phyloP scores from a whole-genome alignment of 2,113 vertebrate genomes.

The Zosterops japonicus region DNA sequence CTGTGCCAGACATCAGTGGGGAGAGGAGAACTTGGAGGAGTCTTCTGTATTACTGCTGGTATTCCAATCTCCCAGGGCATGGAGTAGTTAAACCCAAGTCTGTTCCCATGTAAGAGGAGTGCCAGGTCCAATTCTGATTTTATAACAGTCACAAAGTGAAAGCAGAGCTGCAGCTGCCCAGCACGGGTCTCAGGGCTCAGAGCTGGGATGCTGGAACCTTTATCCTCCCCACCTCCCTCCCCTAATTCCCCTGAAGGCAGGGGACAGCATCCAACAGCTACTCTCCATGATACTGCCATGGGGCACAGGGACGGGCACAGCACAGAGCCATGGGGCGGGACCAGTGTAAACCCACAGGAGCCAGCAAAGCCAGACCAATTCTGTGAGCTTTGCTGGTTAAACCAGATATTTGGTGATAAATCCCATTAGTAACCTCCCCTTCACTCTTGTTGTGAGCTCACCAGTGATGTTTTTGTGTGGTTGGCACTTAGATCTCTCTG shows the following conservation, averaged over 20 bases:
- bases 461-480: neutral
- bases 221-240: rapidly evolving
- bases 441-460: neutral
- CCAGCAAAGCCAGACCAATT: neutral
- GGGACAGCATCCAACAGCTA: rapidly evolving
- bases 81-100: neutral
- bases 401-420: neutral
- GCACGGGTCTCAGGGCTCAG: neutral
- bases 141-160: neutral
- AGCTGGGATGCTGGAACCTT: neutral
- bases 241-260: neutral
- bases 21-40: rapidly evolving
- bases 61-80: neutral
- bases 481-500: neutral
- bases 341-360: neutral
- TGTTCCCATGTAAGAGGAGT: neutral
- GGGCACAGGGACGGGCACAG: neutral
- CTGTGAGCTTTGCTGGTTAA: neutral
- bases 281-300: neutral
- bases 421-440: neutral
- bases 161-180: neutral
- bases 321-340: neutral
- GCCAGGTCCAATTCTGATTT: neutral
- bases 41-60: neutral
- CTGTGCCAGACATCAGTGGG: rapidly evolving